Conservation (phyloP, 2,888 invertebrate species). For the Harmothoe impar region DNA sequence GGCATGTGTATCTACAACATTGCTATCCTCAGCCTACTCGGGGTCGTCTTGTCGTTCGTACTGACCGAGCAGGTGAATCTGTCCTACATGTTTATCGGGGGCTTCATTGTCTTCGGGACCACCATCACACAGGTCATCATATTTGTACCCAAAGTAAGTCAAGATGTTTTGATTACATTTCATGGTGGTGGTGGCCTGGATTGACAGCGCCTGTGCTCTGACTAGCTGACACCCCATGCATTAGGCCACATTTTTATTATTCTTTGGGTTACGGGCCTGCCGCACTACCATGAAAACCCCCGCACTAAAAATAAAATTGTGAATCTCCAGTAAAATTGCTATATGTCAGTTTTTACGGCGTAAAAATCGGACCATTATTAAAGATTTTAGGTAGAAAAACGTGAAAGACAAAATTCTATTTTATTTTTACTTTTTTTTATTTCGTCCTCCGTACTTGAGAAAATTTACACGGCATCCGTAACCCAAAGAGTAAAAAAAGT, state of each 20-base stretch:
- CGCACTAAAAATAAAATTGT: too few relatives aligned
- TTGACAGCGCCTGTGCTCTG: background rate
- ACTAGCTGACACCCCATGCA: background rate
- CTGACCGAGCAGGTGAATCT: conserved; percentile 64
- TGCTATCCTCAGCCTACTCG: conserved; percentile 66
- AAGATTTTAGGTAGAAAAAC: too few relatives aligned
- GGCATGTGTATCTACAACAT: conserved; percentile 72
- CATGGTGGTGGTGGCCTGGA: too few relatives aligned
- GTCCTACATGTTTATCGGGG: conserved; percentile 63
- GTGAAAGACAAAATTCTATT: too few relatives aligned
- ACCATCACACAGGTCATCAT: conserved; percentile 69
- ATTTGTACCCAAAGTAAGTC: conserved; percentile 67
- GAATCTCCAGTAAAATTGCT: too few relatives aligned
- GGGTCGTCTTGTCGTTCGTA: conserved; percentile 66
- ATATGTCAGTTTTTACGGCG: too few relatives aligned
- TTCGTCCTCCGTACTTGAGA: too few relatives aligned
- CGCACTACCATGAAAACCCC: too few relatives aligned
- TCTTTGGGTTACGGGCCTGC: too few relatives aligned
- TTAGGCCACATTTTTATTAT: background rate
- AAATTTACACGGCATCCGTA: too few relatives aligned
- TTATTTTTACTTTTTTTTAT: background rate
- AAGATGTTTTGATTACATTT: background rate
- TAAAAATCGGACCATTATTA: too few relatives aligned
- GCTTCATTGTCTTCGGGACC: conserved; percentile 66
- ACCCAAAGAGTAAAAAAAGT: too few relatives aligned